Evolutionary conservation across 2,888 invertebrate genomes (phyloP), one percentile per base, ranked within the genome.

Genomic region (Drosophila nigritarsus): DNA sequence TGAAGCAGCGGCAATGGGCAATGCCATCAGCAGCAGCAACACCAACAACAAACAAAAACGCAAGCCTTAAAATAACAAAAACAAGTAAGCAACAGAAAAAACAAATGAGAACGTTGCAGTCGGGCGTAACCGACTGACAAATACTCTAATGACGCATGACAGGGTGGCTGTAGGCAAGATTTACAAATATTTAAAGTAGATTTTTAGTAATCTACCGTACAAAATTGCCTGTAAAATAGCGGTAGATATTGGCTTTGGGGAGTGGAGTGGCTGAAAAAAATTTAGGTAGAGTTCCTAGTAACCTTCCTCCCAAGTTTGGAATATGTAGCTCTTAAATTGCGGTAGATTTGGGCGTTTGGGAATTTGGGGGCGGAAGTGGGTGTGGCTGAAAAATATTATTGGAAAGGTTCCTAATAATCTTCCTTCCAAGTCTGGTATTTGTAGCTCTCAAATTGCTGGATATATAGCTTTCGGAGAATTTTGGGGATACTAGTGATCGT

Each of bases 1-100:
- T 83, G 51, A 86, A 86, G 78, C 76, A 63, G 32, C 36, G 45
- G 18, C 68, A 70, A 51, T 42, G 56, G 56, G 36, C 40, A 56
- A 42, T 38, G 55, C 36, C 38, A 36, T 1, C 34, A 65, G 27
- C 62, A 48, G 13, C 62, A 40, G 13, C 45, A 49, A 18, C 60
- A 60, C 32, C 42, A 72, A 54, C 30, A 72, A 58, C 54, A 58
- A 40, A 29, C 36, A 60, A 27, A 49, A 64, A 53, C 45, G 40
- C 32, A 27, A 30, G 51, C 56, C 34, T 51, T 66, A 24, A 30
- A 54, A 30, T 42, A 72, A 59, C 36, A 63, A 67, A 34, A 49
- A 53, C 40, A 55, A 29, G 38, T 34, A 74, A 55, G 27, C 49
- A 50, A 54, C 45, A 63, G n/a, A 30, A 58, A 36, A 15, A 42